These are phyloP conservation scores for Falco berigora DNA, from an alignment of 2,797 vertebrate genomes.

Conservation along the genomic window DNA sequence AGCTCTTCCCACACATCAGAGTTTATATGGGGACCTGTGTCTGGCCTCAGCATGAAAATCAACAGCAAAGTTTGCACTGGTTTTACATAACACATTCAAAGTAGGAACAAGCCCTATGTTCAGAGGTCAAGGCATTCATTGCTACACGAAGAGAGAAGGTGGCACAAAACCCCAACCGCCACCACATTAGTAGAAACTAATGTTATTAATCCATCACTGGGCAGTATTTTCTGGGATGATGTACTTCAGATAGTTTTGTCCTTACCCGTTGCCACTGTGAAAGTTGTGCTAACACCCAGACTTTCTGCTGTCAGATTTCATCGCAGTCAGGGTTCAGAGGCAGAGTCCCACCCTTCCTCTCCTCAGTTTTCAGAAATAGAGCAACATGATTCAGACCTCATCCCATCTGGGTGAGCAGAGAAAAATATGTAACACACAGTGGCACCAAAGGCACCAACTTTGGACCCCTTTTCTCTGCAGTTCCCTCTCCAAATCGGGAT, in stretches of 20 bases:
- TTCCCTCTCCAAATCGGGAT: background rate
- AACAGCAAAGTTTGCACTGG: background rate
- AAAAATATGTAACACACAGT: background rate
- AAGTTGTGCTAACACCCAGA: background rate
- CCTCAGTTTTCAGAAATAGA: background rate
- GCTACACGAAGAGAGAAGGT: background rate
- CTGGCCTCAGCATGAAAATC: background rate
- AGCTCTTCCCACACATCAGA: background rate
- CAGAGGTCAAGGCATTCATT: background rate
- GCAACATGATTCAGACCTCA: background rate
- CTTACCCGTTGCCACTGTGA: background rate
- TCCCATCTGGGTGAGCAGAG: background rate
- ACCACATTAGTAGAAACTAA: background rate
- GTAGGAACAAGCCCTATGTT: background rate
- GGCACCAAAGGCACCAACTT: background rate
- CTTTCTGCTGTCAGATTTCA: background rate
- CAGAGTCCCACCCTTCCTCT: background rate
- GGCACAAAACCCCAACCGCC: accelerated
- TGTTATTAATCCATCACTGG: background rate
- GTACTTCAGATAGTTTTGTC: background rate
- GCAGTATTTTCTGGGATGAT: background rate
- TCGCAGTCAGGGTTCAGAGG: background rate
- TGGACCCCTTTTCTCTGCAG: background rate
- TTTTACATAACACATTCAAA: background rate
- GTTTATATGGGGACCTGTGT: background rate